Evolutionary conservation across 2,113 vertebrate genomes (phyloP), one percentile per base, ranked within the genome.

Genomic region (Marmota flaviventris): DNA sequence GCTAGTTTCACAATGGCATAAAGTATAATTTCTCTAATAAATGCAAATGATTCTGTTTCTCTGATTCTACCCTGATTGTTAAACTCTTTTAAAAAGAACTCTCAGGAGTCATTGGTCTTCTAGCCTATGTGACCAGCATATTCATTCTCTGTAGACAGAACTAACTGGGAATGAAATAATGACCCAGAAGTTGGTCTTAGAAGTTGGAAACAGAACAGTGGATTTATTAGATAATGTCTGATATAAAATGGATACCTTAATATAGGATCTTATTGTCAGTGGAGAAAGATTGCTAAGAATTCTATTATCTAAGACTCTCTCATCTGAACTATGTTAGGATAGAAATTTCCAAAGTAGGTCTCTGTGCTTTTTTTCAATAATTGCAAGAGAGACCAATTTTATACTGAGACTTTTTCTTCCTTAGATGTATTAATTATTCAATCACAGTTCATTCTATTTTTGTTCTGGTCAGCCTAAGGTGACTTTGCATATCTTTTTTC

Each of bases 241-340:
- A 76, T 84, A 18, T 85, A 89, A 93, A 96, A 89, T 39, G 75
- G 17, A 89, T 67, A 27, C 72, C 67, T 85, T 89, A 91, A 61
- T 42, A 79, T 45, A 70, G 11, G 39, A 83, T 53, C 32, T 73
- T 70, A 70, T 32, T 84, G n/a, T 25, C 13, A 61, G 8, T 72
- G 17, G 3, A 89, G 27, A 63, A 93, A 75, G 45, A 91, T 91
- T 65, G 77, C 32, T 72, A 85, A 96, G 48, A 70, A 48, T 56
- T 92, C 34, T 79, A 48, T 85, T 45, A 88, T 27, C n/a, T 85
- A 79, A 13, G 16, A 39, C 14, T 75, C 22, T 92, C 4, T 79
- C 90, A 29, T 70, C 67, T 88, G 48, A 90, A 72, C 16, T 85
- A 27, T 51, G 10, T 37, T 69, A 83, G 25, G 11, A 42, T 4